These are phyloP conservation scores for Scrobipalpa atriplicella DNA, from an alignment of 2,888 invertebrate genomes.

Conservation along the genomic window DNA sequence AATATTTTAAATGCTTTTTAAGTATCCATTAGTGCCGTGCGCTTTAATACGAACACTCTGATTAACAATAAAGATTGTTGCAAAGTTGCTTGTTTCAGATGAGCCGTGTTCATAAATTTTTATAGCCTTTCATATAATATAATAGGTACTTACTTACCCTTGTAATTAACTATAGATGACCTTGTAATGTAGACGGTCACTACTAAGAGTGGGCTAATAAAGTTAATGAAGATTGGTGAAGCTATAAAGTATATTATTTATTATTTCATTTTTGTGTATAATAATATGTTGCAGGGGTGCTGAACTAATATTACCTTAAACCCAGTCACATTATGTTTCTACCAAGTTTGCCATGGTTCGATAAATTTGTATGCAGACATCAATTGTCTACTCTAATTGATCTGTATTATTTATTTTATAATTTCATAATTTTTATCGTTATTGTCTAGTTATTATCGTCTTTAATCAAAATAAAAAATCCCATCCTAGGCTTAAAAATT, in stretches of 20 bases:
- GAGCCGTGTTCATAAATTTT: conserved; percentile 14
- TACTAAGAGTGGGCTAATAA: background rate
- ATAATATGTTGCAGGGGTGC: too few species aligned
- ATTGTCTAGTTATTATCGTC: too few species aligned
- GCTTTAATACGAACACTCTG: conserved; percentile 1
- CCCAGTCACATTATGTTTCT: too few species aligned
- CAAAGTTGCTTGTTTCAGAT: conserved; percentile 13
- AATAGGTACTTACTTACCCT: conserved; percentile 13
- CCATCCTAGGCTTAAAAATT: too few species aligned
- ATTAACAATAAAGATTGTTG: conserved; percentile 23
- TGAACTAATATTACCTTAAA: too few species aligned
- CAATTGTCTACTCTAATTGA: too few species aligned
- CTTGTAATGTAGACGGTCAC: background rate
- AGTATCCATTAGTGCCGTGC: conserved; percentile 10
- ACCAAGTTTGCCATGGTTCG: too few species aligned
- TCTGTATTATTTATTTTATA: too few species aligned
- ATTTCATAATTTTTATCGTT: too few species aligned
- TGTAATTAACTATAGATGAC: conserved; percentile 21
- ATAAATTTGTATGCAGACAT: too few species aligned
- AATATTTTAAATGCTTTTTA: conserved; percentile 3
- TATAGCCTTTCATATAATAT: conserved; percentile 4
- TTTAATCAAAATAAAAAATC: too few species aligned
- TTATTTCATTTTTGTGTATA: too few species aligned
- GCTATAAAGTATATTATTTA: background rate
- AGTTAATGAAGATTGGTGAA: conserved; percentile 4